These are phyloP conservation scores for Steinernema scapterisci DNA, from an alignment of 2,888 invertebrate genomes.

Conservation along the genomic window DNA sequence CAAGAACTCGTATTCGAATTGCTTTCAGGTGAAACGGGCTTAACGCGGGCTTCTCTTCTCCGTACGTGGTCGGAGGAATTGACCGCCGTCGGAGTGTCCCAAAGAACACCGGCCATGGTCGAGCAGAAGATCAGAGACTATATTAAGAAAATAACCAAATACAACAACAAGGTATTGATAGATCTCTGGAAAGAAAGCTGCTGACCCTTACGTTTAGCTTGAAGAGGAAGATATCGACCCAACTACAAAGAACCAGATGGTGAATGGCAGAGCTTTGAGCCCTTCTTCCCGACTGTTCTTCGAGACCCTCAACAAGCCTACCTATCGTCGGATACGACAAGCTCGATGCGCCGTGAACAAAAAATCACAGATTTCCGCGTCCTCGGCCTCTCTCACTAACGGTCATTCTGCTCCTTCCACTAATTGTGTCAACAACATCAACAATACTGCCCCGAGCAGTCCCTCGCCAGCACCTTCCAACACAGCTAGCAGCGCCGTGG, in stretches of 20 bases:
- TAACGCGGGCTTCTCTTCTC: constrained; percentile 16
- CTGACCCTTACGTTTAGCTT: background rate
- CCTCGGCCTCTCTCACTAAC: background rate
- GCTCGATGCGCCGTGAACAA: background rate
- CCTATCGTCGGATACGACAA: constrained; percentile 23
- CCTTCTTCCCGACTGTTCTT: constrained; percentile 19
- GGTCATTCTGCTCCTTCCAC: background rate
- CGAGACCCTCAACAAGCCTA: constrained; percentile 23
- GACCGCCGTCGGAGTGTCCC: constrained; percentile 19
- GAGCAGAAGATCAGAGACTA: constrained; percentile 29
- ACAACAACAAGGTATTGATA: constrained; percentile 13
- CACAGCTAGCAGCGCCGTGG: background rate
- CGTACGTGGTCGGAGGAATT: constrained; percentile 20
- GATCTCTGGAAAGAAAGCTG: too few relatives aligned
- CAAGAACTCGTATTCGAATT: background rate
- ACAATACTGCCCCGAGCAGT: constrained; percentile 16
- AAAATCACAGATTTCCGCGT: constrained; percentile 8
- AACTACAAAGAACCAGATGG: background rate
- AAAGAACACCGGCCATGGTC: constrained; percentile 12
- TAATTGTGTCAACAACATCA: background rate
- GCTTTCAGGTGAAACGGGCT: constrained; percentile 13
- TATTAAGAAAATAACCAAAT: constrained; percentile 28
- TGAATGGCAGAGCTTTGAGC: background rate
- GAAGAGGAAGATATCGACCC: constrained; percentile 13
- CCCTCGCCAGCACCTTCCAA: constrained; percentile 17